A percentile compares a stretch with the other conserved stretches of the same genome.
Evolutionary conservation across 2,797 vertebrate genomes (phyloP).

Genomic region (Taeniopygia guttata): DNA sequence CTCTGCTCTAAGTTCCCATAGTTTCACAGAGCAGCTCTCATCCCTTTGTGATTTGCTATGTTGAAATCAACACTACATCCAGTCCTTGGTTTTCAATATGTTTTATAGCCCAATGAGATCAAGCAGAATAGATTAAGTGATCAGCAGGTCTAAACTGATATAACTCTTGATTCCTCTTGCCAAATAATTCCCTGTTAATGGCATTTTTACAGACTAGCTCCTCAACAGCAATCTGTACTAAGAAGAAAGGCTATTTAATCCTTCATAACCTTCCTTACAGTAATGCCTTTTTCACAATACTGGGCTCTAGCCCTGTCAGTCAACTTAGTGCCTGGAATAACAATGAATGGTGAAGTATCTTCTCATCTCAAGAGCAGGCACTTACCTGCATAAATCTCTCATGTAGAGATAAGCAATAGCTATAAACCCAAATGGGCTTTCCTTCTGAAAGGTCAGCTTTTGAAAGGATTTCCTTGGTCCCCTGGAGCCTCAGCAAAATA

Average conservation of each 20-base stretch:
- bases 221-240: neutral
- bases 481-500: neutral
- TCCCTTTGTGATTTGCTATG: neutral
- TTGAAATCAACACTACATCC: neutral
- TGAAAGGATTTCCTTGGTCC: constrained; percentile 36
- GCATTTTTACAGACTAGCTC: neutral
- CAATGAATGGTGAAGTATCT: neutral
- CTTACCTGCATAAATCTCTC: constrained; percentile 35
- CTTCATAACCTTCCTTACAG: neutral
- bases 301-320: neutral
- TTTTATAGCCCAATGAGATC: neutral
- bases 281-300: neutral
- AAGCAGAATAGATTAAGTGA: neutral
- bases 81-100: neutral
- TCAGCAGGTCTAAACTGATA: neutral
- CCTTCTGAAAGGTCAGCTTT: constrained; percentile 46
- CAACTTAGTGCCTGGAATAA: neutral
- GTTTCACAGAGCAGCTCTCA: neutral
- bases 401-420: constrained; percentile 18
- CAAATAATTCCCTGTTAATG: neutral
- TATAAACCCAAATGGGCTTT: constrained; percentile 28
- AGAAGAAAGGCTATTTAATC: neutral
- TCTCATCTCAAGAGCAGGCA: constrained; percentile 8
- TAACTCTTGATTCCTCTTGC: neutral
- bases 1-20: neutral